Percentiles rank a stretch among this genome's conserved stretches.
These are phyloP conservation scores for Epistrophe eligans DNA, from an alignment of 2,888 invertebrate genomes.

Conservation along the genomic window DNA sequence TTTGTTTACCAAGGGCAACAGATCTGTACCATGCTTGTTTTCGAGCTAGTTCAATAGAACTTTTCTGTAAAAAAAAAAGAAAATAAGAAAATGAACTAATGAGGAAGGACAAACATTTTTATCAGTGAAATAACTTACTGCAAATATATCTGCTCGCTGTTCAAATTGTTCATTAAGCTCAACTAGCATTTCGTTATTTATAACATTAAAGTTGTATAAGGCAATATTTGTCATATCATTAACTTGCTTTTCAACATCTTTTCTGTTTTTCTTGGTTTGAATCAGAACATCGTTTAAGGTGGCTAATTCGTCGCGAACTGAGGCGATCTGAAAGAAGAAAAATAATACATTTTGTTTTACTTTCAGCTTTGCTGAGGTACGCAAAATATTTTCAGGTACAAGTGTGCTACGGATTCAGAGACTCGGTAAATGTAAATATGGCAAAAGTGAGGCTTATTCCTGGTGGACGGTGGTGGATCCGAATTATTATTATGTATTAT, in stretches of 20 bases:
- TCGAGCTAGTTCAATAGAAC: constrained; percentile 86
- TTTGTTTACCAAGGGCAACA: constrained; percentile 86
- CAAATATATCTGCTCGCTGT: constrained; percentile 83
- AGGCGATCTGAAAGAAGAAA: constrained; percentile 78
- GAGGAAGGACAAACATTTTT: neutral
- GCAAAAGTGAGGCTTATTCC: no score
- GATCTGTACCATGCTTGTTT: constrained; percentile 88
- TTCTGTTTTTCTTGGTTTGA: constrained; percentile 82
- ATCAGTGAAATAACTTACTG: constrained; percentile 77
- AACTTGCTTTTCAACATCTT: constrained; percentile 81
- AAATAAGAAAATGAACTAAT: no score
- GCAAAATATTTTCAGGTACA: no score
- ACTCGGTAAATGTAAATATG: no score
- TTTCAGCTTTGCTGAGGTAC: no score
- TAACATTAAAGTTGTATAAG: constrained; percentile 80
- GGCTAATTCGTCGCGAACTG: constrained; percentile 83
- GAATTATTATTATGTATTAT: no score
- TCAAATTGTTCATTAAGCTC: constrained; percentile 81
- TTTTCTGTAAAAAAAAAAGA: constrained; percentile 79
- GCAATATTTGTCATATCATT: constrained; percentile 80
- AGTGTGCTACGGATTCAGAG: no score
- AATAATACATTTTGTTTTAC: no score
- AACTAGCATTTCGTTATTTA: constrained; percentile 80
- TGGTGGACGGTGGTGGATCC: no score
- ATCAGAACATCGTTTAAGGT: constrained; percentile 82